Base-by-base conservation (phyloP, 1,140 invertebrate genomes). In the Drosophila biarmipes region DNA sequence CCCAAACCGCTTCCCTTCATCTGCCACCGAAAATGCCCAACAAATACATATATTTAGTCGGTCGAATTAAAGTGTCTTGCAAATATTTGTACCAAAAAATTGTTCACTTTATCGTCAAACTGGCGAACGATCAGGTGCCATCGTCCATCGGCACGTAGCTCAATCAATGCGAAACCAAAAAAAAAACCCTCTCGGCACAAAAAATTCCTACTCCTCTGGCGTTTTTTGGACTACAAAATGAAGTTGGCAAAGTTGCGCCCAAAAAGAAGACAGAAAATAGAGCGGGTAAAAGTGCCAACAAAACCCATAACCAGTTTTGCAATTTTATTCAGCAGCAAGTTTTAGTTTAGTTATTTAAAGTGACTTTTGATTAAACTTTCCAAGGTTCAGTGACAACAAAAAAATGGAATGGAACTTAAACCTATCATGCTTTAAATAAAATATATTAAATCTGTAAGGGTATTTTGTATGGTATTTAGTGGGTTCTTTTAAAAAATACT, bases 21-120 rank as follows among this genome's bases (percentile, higher is more conserved):
- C 27, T 38, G 42, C 29, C 29, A 34, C 34, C 29, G 24, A 80
- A 73, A 42, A 42, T 31, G n/a, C 35, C 38, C n/a, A 29, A 29
- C 52, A 48, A 11, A 29, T 27, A 64, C 48, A 57, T 40, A 73
- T 59, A 55, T 63, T 74, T 74, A 66, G 52, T 52, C 55, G 43
- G 59, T 35, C 59, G 62, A 80, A 80, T 86, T 77, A 80, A 86
- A 85, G 81, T 80, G 81, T 49, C 52, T 74, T 21, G 63, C 63
- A 86, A 86, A 85, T 80, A 85, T 85, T 86, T 86, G 73, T 64
- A 40, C 34, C 21, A 10, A 62, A 58, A 58, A 55, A 63, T 63
- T 64, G 55, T 45, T 58, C 54, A 73, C 67, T 79, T 67, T 51
- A 34, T 17, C 15, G 27, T 7, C 4, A 40, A 17, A 15, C n/a